phyloP scores from a whole-genome alignment of 2,888 invertebrate species.

The Netelia virgata region DNA sequence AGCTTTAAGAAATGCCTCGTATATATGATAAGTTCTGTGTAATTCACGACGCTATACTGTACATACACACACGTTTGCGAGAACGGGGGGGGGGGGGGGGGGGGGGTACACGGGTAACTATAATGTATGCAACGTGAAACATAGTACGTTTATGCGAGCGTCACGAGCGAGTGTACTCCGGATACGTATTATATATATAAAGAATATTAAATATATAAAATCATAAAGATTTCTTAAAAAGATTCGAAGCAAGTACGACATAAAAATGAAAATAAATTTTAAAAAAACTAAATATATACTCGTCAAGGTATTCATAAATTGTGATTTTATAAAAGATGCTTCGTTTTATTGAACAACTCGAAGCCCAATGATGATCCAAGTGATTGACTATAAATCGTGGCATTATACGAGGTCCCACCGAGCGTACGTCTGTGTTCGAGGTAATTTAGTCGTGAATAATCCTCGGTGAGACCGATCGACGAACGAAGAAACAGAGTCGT shows the following conservation, averaged over 20 bases:
- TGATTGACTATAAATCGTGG: slow-evolving; percentile 25
- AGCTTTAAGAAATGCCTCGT: slow-evolving; percentile 53
- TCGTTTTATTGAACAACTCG: slow-evolving; percentile 5
- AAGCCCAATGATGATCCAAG: neutral
- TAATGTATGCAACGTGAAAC: slow-evolving; percentile 58
- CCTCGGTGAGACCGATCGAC: slow-evolving; percentile 13
- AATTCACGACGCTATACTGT: slow-evolving; percentile 48
- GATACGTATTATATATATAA: slow-evolving; percentile 2
- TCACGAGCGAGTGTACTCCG: slow-evolving; percentile 42
- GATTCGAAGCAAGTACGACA: slow-evolving; percentile 17
- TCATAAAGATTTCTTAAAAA: neutral
- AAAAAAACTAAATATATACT: slow-evolving; percentile 20
- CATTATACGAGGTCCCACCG: slow-evolving; percentile 4
- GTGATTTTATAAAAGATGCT: slow-evolving; percentile 9
- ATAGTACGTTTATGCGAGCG: slow-evolving; percentile 56
- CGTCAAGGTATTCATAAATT: neutral
- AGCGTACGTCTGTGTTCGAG: neutral
- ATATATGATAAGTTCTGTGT: slow-evolving; percentile 60
- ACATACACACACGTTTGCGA: slow-evolving; percentile 20
- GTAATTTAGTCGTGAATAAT: slow-evolving; percentile 37
- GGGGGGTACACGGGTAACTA: slow-evolving; percentile 30
- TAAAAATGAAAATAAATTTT: slow-evolving; percentile 11
- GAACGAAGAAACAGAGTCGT: slow-evolving; percentile 9
- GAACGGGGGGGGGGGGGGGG: neutral
- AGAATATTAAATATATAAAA: slow-evolving; percentile 6